Evolutionary conservation across 1,140 invertebrate genomes (phyloP), one percentile per base, ranked within the genome.

Genomic region (Pantala flavescens): DNA sequence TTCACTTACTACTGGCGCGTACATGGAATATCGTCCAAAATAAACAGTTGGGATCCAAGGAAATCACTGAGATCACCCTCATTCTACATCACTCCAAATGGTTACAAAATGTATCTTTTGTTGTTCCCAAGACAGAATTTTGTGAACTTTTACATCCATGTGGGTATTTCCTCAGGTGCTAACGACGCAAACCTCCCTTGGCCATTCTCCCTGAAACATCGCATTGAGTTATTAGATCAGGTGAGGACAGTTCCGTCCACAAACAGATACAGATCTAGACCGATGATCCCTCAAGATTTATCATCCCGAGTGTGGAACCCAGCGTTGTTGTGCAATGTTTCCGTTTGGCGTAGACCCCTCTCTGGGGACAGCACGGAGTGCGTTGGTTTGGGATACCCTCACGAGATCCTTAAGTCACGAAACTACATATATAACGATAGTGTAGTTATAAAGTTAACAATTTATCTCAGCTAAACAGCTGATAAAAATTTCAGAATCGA

Each of bases 301-400:
- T 77, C 78, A 36, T 84, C 84, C 21, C 78, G 84, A n/a, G 76
- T 85, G 23, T 85, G 84, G 84, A 81, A 86, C 79, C 84, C 85
- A 19, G 77, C 78, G 9, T 80, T 78, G 70, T 79, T 85, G 3
- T 85, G 84, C 77, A 81, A 81, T 0, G 81, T 79, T 42, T 80
- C 81, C 77, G 84, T 85, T 77, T 86, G 85, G 85, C 77, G 79
- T 36, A 81, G 81, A 70, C 84, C 84, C 3, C 75, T 77, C 43
- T 74, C 78, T 11, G 79, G 79, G 0, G 84, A 85, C 76, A 86
- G 85, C 80, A 81, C 82, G 28, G 84, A 84, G 76, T 85, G 84
- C 71, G 82, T 86, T 9, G 84, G 84, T 1, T 74, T 85, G 0
- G 84, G 84, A 36, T 80, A 85, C 73, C 78, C 84, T 2, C 82